These are phyloP conservation scores for Polyommatus icarus DNA, from an alignment of 2,888 invertebrate genomes.

Conservation along the genomic window DNA sequence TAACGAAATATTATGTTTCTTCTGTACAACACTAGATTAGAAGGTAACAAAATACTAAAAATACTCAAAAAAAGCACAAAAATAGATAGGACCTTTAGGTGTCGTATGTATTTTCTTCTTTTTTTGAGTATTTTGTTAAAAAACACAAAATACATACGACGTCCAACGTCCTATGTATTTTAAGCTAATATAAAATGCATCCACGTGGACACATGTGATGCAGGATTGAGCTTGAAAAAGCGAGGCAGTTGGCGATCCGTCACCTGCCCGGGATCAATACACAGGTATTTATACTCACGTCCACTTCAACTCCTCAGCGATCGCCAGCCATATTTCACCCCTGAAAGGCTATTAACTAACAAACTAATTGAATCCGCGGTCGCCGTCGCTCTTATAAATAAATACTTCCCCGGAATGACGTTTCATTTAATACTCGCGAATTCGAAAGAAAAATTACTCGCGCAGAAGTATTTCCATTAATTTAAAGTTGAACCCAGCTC, in stretches of 20 bases:
- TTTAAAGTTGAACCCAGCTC: conserved; percentile 29
- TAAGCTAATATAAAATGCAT: not conserved
- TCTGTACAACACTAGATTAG: no score
- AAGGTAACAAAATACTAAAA: not conserved
- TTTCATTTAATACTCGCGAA: conserved; percentile 10
- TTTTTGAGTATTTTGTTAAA: no score
- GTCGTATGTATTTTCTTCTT: no score
- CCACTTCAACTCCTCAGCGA: not conserved
- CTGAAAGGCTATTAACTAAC: not conserved
- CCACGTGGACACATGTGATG: not conserved
- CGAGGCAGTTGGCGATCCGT: not conserved
- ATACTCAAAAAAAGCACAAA: no score
- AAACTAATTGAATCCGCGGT: conserved; percentile 5
- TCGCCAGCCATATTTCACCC: not conserved
- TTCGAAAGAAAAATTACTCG: conserved; percentile 18
- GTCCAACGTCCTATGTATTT: not conserved
- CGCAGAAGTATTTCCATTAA: conserved; percentile 21
- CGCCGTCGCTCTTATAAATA: not conserved
- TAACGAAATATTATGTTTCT: no score
- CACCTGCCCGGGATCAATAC: conserved; percentile 17
- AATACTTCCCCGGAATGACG: not conserved
- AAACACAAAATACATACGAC: not conserved
- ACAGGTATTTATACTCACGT: not conserved
- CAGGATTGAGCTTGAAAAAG: not conserved
- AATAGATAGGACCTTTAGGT: no score